phyloP scores from a whole-genome alignment of 2,797 vertebrate species.

The Lepus townsendii region DNA sequence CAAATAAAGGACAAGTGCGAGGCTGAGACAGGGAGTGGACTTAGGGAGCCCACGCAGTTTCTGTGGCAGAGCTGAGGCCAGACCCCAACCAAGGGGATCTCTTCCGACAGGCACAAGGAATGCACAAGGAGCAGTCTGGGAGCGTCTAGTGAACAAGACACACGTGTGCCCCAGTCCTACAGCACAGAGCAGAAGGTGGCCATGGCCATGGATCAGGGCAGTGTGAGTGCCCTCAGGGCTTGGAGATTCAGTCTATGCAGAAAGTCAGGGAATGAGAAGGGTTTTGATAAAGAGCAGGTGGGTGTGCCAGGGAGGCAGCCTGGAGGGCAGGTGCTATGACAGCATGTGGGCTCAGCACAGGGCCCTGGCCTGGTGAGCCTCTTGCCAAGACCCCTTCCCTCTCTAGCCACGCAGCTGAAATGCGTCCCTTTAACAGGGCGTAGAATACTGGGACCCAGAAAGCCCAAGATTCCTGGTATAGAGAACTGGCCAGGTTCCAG shows the following conservation, averaged over 20 bases:
- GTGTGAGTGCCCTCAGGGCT: neutral
- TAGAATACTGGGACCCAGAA: conserved; percentile 29
- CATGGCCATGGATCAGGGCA: neutral
- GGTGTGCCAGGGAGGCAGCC: neutral
- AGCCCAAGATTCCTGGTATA: conserved; percentile 3
- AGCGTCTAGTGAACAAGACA: neutral
- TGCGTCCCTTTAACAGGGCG: neutral
- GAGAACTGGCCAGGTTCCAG: conserved; percentile 48
- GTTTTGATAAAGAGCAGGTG: neutral
- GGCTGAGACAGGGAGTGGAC: neutral
- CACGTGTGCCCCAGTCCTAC: neutral
- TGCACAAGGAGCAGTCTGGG: neutral
- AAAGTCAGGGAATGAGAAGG: neutral
- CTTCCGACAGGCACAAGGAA: neutral
- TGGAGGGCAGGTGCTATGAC: neutral
- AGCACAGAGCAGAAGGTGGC: neutral
- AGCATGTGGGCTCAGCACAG: neutral
- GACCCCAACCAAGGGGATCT: neutral
- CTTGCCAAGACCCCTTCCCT: neutral
- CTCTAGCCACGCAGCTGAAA: neutral
- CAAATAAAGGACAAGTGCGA: neutral
- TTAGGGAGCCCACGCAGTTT: neutral
- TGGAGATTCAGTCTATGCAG: neutral
- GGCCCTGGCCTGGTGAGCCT: neutral
- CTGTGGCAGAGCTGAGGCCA: neutral